phyloP scores from a whole-genome alignment of 2,888 invertebrate genomes.

The Chrysolina haemoptera region DNA sequence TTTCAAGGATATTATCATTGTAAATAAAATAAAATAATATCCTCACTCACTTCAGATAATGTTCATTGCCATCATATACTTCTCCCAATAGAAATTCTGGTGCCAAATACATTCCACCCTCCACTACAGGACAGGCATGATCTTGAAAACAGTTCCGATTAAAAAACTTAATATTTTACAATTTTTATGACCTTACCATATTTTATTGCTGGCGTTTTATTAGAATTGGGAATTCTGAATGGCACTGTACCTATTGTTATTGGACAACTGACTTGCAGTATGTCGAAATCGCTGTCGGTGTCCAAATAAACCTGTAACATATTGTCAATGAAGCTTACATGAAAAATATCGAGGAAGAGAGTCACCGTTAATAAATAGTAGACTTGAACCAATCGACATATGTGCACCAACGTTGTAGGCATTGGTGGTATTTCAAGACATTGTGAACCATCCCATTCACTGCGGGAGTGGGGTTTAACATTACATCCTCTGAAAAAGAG shows the following conservation, averaged over 20 bases:
- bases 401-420: slow-evolving; percentile 82
- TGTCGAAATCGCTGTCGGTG: slow-evolving; percentile 79
- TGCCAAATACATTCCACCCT: slow-evolving; percentile 84
- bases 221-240: slow-evolving; percentile 78
- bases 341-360: slow-evolving; percentile 26
- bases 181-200: slow-evolving; percentile 72
- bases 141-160: slow-evolving; percentile 69
- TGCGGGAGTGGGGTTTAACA: slow-evolving; percentile 75
- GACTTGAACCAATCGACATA: slow-evolving; percentile 78
- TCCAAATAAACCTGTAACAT: slow-evolving; percentile 77
- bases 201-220: slow-evolving; percentile 74
- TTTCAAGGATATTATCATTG: too few relatives aligned
- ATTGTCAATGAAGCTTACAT: not conserved
- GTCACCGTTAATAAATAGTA: slow-evolving; percentile 81
- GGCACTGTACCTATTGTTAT: slow-evolving; percentile 84
- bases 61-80: slow-evolving; percentile 80
- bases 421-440: slow-evolving; percentile 81
- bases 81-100: slow-evolving; percentile 85
- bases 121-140: slow-evolving; percentile 80
- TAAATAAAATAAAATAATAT: too few relatives aligned
- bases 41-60: slow-evolving; percentile 60
- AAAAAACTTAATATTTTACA: not conserved
- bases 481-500: slow-evolving; percentile 72
- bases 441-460: slow-evolving; percentile 79
- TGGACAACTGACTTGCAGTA: slow-evolving; percentile 82